Base-by-base conservation (phyloP, 2,113 vertebrate species). In the Seriola dumerili region DNA sequence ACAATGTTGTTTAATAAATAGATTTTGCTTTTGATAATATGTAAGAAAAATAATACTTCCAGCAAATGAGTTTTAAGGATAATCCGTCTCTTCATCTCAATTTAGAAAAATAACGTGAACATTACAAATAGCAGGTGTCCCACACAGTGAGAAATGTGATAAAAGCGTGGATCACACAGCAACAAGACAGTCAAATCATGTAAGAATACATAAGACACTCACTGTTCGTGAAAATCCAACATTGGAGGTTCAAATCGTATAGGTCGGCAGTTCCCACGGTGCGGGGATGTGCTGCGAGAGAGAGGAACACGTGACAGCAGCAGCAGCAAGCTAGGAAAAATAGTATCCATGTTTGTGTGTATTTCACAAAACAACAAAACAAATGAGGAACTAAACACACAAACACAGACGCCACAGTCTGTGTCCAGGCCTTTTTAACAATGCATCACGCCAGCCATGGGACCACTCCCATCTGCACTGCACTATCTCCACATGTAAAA, bases 201-300 rank as follows among this genome's bases (percentile, higher is more conserved):
- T 29, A 16, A 23, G 23, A 36, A 58, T 1, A 57, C 0, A 19
- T 8, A 11, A 38, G 29, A 57, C 25, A 96, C 98, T 98, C 94
- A 99, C 98, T 99, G 97, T 95, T 99, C 97, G 73, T 98, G 96
- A 93, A 99, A 99, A 93, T 99, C 98, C 96, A 99, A 95, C 98
- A 99, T 98, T 68, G 98, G 97, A 85, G 98, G 98, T 92, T 99
- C 98, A 92, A 99, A 99, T 76, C 96, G 95, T 95, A 99, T 97
- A 78, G 98, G 97, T 92, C 98, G 96, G 82, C 97, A 98, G 91
- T 97, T 97, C 91, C 97, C 97, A 89, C 97, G 96, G 88, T 99
- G 97, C 0, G 97, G 95, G 88, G 97, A 97, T 65, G 97, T 93
- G 94, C 98, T 99, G 94, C 40, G 90, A 93, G 86, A 89, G 72